Base-by-base conservation (phyloP, 37 sponge, comb jelly and placozoan species). In the Cliona cf. orientalis region DNA sequence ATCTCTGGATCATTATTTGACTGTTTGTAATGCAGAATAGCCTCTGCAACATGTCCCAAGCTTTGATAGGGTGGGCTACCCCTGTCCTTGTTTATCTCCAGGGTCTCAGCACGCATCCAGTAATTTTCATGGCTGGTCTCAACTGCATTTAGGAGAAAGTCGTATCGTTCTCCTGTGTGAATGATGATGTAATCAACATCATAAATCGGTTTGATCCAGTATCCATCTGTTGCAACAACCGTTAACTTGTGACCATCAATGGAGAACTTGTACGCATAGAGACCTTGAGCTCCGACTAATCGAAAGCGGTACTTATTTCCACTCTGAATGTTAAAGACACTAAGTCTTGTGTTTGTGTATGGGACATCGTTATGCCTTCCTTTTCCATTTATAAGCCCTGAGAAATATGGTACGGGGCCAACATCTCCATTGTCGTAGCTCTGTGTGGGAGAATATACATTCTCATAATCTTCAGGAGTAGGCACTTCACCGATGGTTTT, bases 111-210 rank as follows among this genome's bases (percentile, higher is more conserved):
- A n/a, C 86, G 22, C 0, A 93, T 85, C 75, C 80, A 76, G 62
- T 82, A 93, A 42, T 81, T 37, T 11, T 69, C 56, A 21, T 60
- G 11, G 22, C 68, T 37, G n/a, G 84, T 33, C 62, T 85, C 40
- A 9, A 82, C 68, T 9, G 87, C 75, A 42, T 61, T 82, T 4
- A 95, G 32, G 21, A 91, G 42, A 14, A 95, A 56, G 61, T 95
- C 96, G 57, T 90, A 96, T 25, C 96, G 53, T 46, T 96, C 96
- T 55, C 93, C 96, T 25, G 80, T 76, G 63, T 89, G 78, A 19
- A 96, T 43, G 17, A 87, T 90, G 55, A 96, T 32, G 43, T 72
- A 94, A 38, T 87, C 79, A 17, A 86, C 89, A 25, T 84, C 76
- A 49, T 49, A 19, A 42, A 72, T 61, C 46, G 85, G 80, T 69